Conservation (phyloP, 2,888 invertebrate species). For the Pyrochroa serraticornis region DNA sequence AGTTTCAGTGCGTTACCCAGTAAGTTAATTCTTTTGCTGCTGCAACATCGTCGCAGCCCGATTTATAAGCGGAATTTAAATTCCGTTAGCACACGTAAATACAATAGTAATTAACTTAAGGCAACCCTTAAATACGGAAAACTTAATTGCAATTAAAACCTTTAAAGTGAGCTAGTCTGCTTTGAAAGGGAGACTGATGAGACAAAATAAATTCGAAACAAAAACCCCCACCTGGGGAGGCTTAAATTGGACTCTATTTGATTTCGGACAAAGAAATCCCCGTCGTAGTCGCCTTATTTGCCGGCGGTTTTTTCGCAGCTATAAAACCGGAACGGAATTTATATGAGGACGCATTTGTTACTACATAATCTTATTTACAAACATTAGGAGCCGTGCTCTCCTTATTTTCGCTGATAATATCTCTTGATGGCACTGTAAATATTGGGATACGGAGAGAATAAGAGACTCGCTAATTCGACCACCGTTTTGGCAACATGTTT, state of each 20-base stretch:
- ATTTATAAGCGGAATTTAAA: slow-evolving; percentile 16
- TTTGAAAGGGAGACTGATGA: not conserved
- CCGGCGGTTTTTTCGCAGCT: too few relatives aligned
- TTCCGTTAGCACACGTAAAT: slow-evolving; percentile 5
- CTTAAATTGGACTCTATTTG: slow-evolving; percentile 15
- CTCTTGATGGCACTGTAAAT: not conserved
- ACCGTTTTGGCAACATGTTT: too few relatives aligned
- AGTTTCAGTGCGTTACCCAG: too few relatives aligned
- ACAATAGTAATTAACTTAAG: slow-evolving; percentile 9
- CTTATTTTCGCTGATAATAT: not conserved
- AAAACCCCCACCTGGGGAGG: slow-evolving; percentile 19
- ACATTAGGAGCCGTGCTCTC: not conserved
- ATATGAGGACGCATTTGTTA: slow-evolving; percentile 12
- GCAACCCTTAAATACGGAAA: slow-evolving; percentile 11
- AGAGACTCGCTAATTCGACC: too few relatives aligned
- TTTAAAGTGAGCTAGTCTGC: not conserved
- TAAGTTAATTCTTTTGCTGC: too few relatives aligned
- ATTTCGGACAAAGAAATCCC: slow-evolving; percentile 15
- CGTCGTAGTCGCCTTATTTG: not conserved
- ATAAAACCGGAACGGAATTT: slow-evolving; percentile 4
- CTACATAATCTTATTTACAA: slow-evolving; percentile 15
- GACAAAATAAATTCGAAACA: slow-evolving; percentile 7
- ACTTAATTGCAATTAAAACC: slow-evolving; percentile 18
- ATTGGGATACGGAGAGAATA: not conserved
- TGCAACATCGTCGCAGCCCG: too few relatives aligned